Evolutionary conservation across 2,797 vertebrate genomes (phyloP).

Genomic region (Pangasius macronema): DNA sequence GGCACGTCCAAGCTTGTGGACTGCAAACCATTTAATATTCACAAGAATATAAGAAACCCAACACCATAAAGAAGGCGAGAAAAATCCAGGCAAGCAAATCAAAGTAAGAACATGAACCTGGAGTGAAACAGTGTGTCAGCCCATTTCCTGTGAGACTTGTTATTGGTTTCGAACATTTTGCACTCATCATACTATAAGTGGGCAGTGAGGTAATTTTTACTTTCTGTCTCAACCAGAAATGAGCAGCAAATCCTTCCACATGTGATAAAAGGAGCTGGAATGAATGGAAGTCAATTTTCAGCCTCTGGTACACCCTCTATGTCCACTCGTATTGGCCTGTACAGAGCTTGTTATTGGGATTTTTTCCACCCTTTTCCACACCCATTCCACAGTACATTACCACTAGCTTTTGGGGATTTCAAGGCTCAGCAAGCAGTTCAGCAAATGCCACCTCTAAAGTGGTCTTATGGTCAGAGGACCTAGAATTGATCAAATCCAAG

Average conservation of each 20-base stretch:
- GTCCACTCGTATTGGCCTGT: not conserved
- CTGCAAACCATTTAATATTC: slow-evolving; percentile 11
- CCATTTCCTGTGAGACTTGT: slow-evolving; percentile 25
- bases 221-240: slow-evolving; percentile 17
- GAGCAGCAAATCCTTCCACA: slow-evolving; percentile 26
- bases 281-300: slow-evolving; percentile 16
- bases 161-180: slow-evolving; percentile 32
- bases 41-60: not conserved
- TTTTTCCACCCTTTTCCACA: not conserved
- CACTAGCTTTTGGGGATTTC: slow-evolving; percentile 63
- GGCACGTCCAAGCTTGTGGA: slow-evolving; percentile 24
- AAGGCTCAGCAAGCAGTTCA: slow-evolving; percentile 65
- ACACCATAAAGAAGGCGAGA: not conserved
- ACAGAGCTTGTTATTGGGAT: slow-evolving; percentile 9
- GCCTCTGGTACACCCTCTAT: not conserved
- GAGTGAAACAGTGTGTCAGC: slow-evolving; percentile 17
- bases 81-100: slow-evolving; percentile 20
- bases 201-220: slow-evolving; percentile 10
- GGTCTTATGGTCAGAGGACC: slow-evolving; percentile 24
- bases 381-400: slow-evolving; percentile 57
- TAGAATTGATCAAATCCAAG: slow-evolving; percentile 21
- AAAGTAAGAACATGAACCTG: slow-evolving; percentile 18
- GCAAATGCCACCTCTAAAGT: slow-evolving; percentile 58
- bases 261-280: slow-evolving; percentile 17
- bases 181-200: slow-evolving; percentile 19